A percentile compares a stretch with the other conserved stretches of the same genome.
These are phyloP conservation scores for Caenorhabditis drosophilae DNA, from an alignment of 2,888 invertebrate genomes.

Conservation along the genomic window DNA sequence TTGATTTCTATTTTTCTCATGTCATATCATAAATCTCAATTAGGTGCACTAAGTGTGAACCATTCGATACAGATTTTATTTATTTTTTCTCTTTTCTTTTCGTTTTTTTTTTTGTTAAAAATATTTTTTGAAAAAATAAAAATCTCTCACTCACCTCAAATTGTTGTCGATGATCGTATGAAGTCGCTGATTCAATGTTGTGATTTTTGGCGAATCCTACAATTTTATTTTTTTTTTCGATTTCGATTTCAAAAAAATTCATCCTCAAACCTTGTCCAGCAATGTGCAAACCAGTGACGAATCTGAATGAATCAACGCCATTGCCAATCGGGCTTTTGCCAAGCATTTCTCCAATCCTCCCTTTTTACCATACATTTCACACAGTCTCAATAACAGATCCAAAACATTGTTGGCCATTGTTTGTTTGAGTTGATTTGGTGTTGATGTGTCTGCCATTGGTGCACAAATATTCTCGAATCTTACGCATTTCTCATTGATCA, in stretches of 20 bases:
- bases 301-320: constrained; percentile 47
- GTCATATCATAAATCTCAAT: background rate
- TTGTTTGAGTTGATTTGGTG: constrained; percentile 15
- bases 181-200: constrained; percentile 35
- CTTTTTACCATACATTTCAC: constrained; percentile 10
- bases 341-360: constrained; percentile 3
- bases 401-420: constrained; percentile 25
- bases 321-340: constrained; percentile 35
- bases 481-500: constrained; percentile 29
- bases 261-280: constrained; percentile 29
- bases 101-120: constrained; percentile 1
- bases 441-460: constrained; percentile 21
- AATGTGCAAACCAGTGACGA: constrained; percentile 35
- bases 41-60: background rate
- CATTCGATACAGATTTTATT: constrained; percentile 1
- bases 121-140: background rate
- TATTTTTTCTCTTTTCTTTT: background rate
- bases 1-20: background rate
- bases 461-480: constrained; percentile 31
- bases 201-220: constrained; percentile 35
- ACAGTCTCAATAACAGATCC: constrained; percentile 22
- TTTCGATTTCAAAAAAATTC: too few relatives aligned
- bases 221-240: background rate
- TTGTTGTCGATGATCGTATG: constrained; percentile 39
- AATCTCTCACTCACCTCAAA: constrained; percentile 31